phyloP scores from a whole-genome alignment of 2,888 invertebrate genomes.

The Bimastos eiseni region DNA sequence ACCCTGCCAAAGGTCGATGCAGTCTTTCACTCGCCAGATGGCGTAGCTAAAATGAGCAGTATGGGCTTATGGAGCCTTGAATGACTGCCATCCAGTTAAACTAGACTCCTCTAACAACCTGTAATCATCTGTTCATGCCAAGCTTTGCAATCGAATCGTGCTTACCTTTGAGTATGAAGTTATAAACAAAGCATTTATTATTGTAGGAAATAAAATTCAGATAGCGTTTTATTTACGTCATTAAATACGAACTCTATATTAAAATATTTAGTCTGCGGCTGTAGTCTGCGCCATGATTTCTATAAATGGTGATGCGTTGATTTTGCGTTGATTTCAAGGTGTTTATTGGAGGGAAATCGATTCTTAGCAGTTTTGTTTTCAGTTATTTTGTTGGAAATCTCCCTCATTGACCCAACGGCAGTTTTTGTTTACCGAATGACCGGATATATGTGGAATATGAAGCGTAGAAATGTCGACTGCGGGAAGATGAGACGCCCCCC shows the following conservation, averaged over 20 bases:
- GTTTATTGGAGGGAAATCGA: slow-evolving; percentile 13
- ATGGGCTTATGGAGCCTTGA: too few relatives aligned
- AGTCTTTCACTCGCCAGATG: too few relatives aligned
- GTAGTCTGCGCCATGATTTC: background rate
- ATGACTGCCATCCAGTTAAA: too few relatives aligned
- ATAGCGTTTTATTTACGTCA: background rate
- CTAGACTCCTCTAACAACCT: too few relatives aligned
- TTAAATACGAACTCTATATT: background rate
- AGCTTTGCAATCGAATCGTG: too few relatives aligned
- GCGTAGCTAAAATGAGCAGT: too few relatives aligned
- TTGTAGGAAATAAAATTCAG: too few relatives aligned
- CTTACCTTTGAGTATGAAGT: too few relatives aligned
- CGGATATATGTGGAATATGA: slow-evolving; percentile 69
- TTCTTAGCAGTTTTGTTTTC: background rate
- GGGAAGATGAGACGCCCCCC: slow-evolving; percentile 84
- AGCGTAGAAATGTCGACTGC: slow-evolving; percentile 97
- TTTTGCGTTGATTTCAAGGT: background rate
- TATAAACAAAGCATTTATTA: background rate
- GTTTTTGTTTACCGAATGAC: slow-evolving; percentile 22
- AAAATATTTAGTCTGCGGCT: slow-evolving; percentile 3
- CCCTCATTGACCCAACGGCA: slow-evolving; percentile 13
- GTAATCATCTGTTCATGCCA: too few relatives aligned
- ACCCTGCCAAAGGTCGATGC: too few relatives aligned
- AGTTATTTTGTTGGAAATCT: background rate
- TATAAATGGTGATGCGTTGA: background rate